These are phyloP conservation scores for Salpingus planirostris DNA, from an alignment of 2,888 invertebrate species.

Conservation along the genomic window DNA sequence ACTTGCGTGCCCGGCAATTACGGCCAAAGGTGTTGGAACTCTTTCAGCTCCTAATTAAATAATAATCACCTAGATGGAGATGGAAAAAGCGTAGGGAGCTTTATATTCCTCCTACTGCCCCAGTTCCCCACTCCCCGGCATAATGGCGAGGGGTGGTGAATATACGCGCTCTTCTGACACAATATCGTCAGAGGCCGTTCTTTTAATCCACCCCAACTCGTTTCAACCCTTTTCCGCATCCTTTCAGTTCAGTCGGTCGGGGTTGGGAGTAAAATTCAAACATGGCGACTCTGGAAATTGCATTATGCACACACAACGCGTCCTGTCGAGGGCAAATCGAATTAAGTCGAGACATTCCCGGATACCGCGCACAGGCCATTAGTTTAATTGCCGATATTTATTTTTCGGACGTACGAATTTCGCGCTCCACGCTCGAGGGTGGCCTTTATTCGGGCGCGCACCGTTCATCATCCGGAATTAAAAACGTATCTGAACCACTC, in stretches of 20 bases:
- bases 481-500: constrained; percentile 12
- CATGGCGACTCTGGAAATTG: constrained; percentile 17
- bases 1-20: constrained; percentile 9
- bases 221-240: constrained; percentile 10
- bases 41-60: constrained; percentile 6
- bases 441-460: too few relatives aligned
- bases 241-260: not conserved
- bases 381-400: constrained; percentile 17
- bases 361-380: constrained; percentile 16
- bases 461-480: constrained; percentile 13
- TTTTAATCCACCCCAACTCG: constrained; percentile 6
- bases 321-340: constrained; percentile 9
- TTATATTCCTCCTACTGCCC: constrained; percentile 25
- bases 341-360: constrained; percentile 14
- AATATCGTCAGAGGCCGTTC: constrained; percentile 19
- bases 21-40: constrained; percentile 6
- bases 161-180: constrained; percentile 23
- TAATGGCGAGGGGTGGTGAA: constrained; percentile 19
- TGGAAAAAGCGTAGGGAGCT: constrained; percentile 5
- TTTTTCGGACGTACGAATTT: constrained; percentile 16
- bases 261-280: constrained; percentile 3
- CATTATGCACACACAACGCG: constrained; percentile 13
- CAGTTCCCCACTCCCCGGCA: constrained; percentile 25
- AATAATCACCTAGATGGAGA: constrained; percentile 6
- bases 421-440: too few relatives aligned